phyloP scores from a whole-genome alignment of 2,888 invertebrate species.

The Phorcus lineatus region DNA sequence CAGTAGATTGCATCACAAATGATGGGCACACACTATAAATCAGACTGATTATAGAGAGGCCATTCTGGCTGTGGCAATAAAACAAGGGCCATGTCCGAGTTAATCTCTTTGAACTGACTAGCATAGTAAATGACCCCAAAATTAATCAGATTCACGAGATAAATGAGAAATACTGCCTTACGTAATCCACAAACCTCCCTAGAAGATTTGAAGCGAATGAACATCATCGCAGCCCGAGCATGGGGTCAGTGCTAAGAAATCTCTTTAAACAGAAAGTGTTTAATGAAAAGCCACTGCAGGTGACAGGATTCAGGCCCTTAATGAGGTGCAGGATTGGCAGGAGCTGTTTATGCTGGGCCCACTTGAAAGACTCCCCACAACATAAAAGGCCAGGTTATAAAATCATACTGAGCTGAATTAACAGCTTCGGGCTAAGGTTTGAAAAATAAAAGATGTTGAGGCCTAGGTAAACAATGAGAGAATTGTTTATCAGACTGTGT shows the following conservation, averaged over 20 bases:
- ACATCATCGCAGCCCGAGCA: neutral
- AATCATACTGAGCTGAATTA: conserved; percentile 15
- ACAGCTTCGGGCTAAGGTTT: neutral
- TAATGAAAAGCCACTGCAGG: conserved; percentile 13
- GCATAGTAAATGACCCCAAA: conserved; percentile 23
- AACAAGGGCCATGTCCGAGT: conserved; percentile 17
- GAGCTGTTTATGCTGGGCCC: neutral
- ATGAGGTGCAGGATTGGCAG: conserved; percentile 14
- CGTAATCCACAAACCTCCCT: conserved; percentile 18
- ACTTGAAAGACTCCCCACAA: conserved; percentile 12
- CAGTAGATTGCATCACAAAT: conserved; percentile 17
- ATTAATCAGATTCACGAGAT: conserved; percentile 20
- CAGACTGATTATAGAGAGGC: neutral
- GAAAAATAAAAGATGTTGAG: neutral
- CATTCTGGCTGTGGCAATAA: conserved; percentile 17
- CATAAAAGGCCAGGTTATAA: conserved; percentile 16
- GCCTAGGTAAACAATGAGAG: neutral
- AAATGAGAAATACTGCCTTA: conserved; percentile 18
- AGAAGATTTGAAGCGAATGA: conserved; percentile 1
- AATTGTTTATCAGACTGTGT: no score
- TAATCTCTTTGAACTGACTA: conserved; percentile 25
- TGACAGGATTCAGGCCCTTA: conserved; percentile 1
- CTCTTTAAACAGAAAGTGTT: conserved; percentile 15
- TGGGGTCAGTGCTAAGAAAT: neutral
- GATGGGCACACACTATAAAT: conserved; percentile 12